Base-by-base conservation (phyloP, 2,888 invertebrate species). In the Troilus luridus region DNA sequence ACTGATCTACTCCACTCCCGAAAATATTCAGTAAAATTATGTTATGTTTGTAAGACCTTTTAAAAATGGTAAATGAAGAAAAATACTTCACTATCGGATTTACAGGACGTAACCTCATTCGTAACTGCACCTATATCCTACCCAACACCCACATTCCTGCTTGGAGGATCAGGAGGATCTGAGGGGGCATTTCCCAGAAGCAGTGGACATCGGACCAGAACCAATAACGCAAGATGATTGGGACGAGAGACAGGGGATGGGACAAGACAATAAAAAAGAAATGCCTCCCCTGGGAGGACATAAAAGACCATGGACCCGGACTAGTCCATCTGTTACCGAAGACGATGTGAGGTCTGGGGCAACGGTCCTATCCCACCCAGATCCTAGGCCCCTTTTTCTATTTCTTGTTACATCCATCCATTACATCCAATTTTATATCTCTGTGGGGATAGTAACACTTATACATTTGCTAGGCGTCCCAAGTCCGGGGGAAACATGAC, bases 231-330 rank as follows among this genome's bases (percentile, higher is more conserved):
- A 77, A 41, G 27, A 77, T 77, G 72, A 77, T 77, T 41, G 24
- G 12, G 67, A 67, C 24, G 67, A 24, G 67, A 67, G n/a, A 8
- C 67, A 24, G 7, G 12, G 67, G 67, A 67, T 41, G 72, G 72
- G 41, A 77, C 27, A 77, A 41, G 72, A 77, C 72, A 77, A 41
- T 77, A 77, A 77, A 77, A 77, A 77, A 41, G 72, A 77, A 77
- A 77, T 41, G 41, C 27, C 72, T 17, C 72, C 27, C 41, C 72
- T 8, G 72, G 72, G 72, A 41, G 72, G 19, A 12, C 72, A 77
- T 77, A 77, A 77, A 77, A 77, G 72, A 77, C 72, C 72, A 77
- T 27, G 72, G 72, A 8, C 2, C 72, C 41, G 27, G 41, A 41
- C 21, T 77, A 77, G 72, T 27, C 72, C 72, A 77, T 77, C 72